Percentiles rank a stretch among this genome's conserved stretches.
These are phyloP conservation scores for Apotomis turbidana DNA, from an alignment of 2,888 invertebrate species.

Conservation along the genomic window DNA sequence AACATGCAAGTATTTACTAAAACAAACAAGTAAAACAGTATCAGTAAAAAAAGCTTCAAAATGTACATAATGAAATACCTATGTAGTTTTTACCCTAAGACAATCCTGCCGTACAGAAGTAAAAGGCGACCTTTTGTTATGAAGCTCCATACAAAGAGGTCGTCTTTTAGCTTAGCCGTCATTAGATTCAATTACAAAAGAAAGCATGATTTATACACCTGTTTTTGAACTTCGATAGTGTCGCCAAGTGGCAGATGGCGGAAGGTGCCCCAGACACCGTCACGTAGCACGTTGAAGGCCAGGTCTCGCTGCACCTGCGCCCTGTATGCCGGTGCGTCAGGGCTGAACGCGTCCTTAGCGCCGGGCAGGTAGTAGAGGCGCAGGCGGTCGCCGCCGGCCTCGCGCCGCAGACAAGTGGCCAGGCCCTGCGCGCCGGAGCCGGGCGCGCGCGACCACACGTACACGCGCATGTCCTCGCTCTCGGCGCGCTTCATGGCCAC, in stretches of 20 bases:
- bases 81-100: too few species aligned
- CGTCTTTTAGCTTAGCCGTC: too few species aligned
- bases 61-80: too few species aligned
- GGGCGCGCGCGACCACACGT: slow-evolving; percentile 87
- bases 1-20: too few species aligned
- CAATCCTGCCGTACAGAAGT: too few species aligned
- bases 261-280: slow-evolving; percentile 93
- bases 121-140: too few species aligned
- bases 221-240: slow-evolving; percentile 63
- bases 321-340: slow-evolving; percentile 83
- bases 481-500: slow-evolving; percentile 87
- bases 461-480: too few species aligned
- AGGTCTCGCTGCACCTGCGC: slow-evolving; percentile 89
- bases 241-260: slow-evolving; percentile 89
- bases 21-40: too few species aligned
- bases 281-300: slow-evolving; percentile 92
- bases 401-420: slow-evolving; percentile 94
- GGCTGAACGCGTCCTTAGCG: slow-evolving; percentile 82
- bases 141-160: too few species aligned
- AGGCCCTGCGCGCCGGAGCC: slow-evolving; percentile 93
- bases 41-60: too few species aligned
- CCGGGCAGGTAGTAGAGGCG: slow-evolving; percentile 89
- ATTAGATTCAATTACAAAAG: too few species aligned
- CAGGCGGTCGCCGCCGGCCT: slow-evolving; percentile 91
- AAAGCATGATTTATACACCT: slow-evolving; percentile 70